phyloP scores from a whole-genome alignment of 2,113 vertebrate species.

The Paramisgurnus dabryanus region DNA sequence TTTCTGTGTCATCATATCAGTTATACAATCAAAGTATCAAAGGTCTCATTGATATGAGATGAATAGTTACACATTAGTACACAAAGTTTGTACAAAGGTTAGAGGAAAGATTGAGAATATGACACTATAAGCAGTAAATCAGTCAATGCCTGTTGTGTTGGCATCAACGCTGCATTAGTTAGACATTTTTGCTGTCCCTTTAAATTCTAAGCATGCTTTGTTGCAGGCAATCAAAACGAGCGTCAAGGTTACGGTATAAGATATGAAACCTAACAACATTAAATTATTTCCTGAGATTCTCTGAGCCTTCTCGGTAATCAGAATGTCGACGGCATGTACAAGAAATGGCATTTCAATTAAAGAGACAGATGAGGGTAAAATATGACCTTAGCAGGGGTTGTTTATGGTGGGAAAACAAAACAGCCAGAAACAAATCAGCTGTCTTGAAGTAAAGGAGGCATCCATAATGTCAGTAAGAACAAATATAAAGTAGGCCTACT shows the following conservation, averaged over 20 bases:
- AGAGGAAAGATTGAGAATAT: conserved; percentile 23
- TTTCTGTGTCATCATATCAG: conserved; percentile 26
- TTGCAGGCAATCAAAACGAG: conserved; percentile 43
- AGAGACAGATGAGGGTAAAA: conserved; percentile 11
- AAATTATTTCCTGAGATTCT: conserved; percentile 44
- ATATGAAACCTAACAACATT: conserved; percentile 40
- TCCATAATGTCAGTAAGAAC: neutral
- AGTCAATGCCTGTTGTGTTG: neutral
- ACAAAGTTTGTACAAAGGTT: conserved; percentile 49
- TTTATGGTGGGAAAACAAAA: conserved; percentile 17
- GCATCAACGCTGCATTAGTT: neutral
- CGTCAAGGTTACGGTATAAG: conserved; percentile 41
- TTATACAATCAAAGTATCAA: conserved; percentile 40
- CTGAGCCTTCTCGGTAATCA: conserved; percentile 27
- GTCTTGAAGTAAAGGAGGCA: neutral
- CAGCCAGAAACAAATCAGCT: neutral
- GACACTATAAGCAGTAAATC: neutral
- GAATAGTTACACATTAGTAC: conserved; percentile 32
- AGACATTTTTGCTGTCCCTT: conserved; percentile 4
- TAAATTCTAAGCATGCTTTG: conserved; percentile 40
- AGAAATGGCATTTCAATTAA: conserved; percentile 49
- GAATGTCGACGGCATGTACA: conserved; percentile 45
- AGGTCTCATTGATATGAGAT: conserved; percentile 33
- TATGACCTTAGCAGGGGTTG: conserved; percentile 34
- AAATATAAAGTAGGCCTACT: neutral